phyloP scores from a whole-genome alignment of 23 tunicate species.

The Styela clava region DNA sequence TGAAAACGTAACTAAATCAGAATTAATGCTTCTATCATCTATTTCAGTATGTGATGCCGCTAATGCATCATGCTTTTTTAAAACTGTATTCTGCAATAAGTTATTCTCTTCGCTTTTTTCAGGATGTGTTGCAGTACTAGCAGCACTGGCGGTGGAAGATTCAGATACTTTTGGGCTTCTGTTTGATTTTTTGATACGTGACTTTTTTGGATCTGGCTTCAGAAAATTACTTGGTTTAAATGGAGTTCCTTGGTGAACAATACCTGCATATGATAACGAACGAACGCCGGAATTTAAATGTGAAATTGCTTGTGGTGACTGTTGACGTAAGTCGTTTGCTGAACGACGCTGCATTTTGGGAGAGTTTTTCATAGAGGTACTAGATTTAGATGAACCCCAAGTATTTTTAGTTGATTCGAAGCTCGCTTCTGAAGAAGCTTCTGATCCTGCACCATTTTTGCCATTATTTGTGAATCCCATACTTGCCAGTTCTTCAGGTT shows the following conservation, averaged over 20 bases:
- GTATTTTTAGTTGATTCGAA: not conserved
- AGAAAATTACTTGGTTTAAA: not conserved
- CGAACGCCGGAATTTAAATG: not conserved
- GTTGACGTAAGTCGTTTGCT: not conserved
- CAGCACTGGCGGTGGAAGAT: not conserved
- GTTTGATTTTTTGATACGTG: not conserved
- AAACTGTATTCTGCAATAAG: too few relatives aligned
- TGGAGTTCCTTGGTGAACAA: not conserved
- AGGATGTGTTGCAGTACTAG: not conserved
- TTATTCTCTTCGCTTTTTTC: not conserved
- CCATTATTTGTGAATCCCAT: not conserved
- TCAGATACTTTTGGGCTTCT: not conserved
- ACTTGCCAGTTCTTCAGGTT: not conserved
- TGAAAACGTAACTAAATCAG: too few relatives aligned
- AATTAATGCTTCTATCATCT: too few relatives aligned
- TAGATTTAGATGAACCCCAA: not conserved
- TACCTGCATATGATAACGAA: constrained; percentile 6
- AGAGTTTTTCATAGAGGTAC: not conserved
- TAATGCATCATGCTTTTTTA: too few relatives aligned
- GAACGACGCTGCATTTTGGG: not conserved
- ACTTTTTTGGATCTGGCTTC: not conserved
- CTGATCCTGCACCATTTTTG: not conserved
- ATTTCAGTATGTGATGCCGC: too few relatives aligned
- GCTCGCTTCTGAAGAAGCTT: constrained; percentile 1
- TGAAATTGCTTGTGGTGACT: not conserved